Conservation (phyloP, 2,113 vertebrate genomes). For the Halcyon malimbica region DNA sequence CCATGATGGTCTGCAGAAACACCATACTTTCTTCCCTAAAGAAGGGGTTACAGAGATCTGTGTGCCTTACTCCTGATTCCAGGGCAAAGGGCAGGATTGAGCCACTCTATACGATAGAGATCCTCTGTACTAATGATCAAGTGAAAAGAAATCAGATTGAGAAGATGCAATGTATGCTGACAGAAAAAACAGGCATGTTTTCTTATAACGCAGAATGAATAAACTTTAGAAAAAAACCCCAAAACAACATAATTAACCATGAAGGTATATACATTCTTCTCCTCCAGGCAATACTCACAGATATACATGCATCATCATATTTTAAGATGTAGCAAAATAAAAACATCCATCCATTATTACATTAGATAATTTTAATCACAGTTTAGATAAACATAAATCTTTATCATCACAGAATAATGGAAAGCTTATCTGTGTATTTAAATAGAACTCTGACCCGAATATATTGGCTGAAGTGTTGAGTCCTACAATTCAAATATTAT, state of each 20-base stretch:
- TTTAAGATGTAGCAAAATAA: not conserved
- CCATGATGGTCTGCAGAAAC: not conserved
- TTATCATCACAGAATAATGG: not conserved
- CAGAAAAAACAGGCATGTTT: not conserved
- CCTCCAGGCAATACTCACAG: not conserved
- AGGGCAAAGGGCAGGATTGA: not conserved
- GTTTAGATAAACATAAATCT: not conserved
- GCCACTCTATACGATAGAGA: not conserved
- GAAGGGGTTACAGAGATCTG: not conserved
- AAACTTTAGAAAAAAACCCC: not conserved
- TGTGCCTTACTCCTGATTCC: not conserved
- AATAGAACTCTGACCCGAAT: not conserved
- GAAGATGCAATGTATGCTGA: rapidly evolving
- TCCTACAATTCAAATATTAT: not conserved
- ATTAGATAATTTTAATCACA: not conserved
- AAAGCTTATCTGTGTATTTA: not conserved
- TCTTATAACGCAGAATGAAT: not conserved
- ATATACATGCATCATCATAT: rapidly evolving
- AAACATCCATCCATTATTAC: not conserved
- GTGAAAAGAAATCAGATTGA: not conserved
- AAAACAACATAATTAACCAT: not conserved
- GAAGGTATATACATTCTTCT: not conserved
- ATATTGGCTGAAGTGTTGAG: not conserved
- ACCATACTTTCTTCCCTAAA: not conserved
- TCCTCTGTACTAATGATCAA: not conserved